Base-by-base conservation (phyloP, 2,113 vertebrate genomes). In the Thunnus thynnus region DNA sequence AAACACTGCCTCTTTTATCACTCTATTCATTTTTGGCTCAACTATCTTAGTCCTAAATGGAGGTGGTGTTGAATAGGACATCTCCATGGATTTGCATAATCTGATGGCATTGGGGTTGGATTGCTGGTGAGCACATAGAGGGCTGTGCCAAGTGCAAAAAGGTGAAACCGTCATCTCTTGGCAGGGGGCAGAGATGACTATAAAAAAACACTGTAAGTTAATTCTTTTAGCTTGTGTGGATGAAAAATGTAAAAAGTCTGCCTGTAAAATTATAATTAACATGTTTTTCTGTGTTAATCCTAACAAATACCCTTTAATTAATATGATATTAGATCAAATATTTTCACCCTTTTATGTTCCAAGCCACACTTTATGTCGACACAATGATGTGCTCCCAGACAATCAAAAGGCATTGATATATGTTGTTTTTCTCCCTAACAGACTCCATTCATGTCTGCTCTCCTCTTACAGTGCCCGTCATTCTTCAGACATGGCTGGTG, bases 81-180 rank as follows among this genome's bases (percentile, higher is more conserved):
- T 93, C 90, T 90, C 82, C 68, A 70, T 84, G 85, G 85, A 96
- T 96, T 96, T 95, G 94, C 95, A 96, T 96, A 96, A 96, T 96
- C 93, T 94, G 86, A 86, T 92, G 93, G 91, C 88, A 91, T 92
- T 80, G 85, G 82, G 87, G 79, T 85, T 80, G 83, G 81, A 83
- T 78, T 78, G 82, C 89, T 86, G 89, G 85, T 80, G 91, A 90
- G 76, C 86, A 78, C 88, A 90, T 64, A 11, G 78, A 78, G 85
- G 82, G 69, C 77, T 75, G 87, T 95, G 94, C 94, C 95, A 96
- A 94, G 92, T 80, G 70, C 85, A 87, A 82, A 88, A 95, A 95
- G 94, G 95, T 96, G 94, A 92, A 90, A 76, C 82, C 86, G 79
- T 89, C 91, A 85, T 84, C 79, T 55, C 77, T 67, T 89, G 22